Conservation (phyloP, 1,140 invertebrate species). For the Pantala flavescens region DNA sequence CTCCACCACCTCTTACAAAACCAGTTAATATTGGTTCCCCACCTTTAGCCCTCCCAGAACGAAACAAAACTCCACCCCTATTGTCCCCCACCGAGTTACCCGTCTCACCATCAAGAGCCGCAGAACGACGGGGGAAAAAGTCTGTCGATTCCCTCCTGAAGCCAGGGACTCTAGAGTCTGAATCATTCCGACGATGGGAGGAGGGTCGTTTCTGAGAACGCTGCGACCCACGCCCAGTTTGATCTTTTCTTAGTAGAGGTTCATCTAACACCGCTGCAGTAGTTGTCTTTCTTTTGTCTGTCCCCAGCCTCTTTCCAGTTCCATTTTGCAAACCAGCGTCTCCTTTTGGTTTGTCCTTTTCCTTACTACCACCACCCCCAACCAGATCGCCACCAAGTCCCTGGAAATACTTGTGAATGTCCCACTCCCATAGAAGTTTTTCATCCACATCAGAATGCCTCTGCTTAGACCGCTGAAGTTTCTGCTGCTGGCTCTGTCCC, state of each 20-base stretch:
- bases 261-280: conserved; percentile 24
- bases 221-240: background rate
- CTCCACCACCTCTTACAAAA: conserved; percentile 41
- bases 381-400: conserved; percentile 36
- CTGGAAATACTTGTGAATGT: conserved; percentile 71
- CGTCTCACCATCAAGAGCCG: conserved; percentile 47
- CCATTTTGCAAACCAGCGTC: conserved; percentile 15
- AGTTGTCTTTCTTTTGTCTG: conserved; percentile 37
- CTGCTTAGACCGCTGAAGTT: conserved; percentile 26
- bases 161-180: conserved; percentile 30
- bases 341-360: background rate
- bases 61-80: background rate
- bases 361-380: background rate
- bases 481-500: background rate
- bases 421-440: conserved; percentile 67
- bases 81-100: background rate
- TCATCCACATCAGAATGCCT: conserved; percentile 50
- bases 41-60: conserved; percentile 26
- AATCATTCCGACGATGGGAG: conserved; percentile 35
- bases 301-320: conserved; percentile 17
- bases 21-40: conserved; percentile 62
- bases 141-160: conserved; percentile 72
- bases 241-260: background rate
- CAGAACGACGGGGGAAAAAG: conserved; percentile 68
- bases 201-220: conserved; percentile 48